Conservation (phyloP, 2,113 vertebrate species). For the Nothobranchius kuhntae region DNA sequence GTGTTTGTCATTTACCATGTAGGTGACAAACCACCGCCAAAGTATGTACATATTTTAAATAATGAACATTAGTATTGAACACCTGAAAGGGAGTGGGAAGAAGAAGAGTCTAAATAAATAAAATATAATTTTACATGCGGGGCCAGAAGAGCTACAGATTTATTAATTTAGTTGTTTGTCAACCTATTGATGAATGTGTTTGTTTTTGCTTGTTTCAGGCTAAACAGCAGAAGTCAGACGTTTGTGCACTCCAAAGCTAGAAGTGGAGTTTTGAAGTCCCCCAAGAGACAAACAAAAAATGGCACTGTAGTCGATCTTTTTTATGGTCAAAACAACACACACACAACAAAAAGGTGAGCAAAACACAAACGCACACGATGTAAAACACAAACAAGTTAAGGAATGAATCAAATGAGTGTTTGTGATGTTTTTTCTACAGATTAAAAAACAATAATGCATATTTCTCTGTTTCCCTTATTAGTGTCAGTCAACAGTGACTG, state of each 20-base stretch:
- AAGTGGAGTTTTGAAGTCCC: neutral
- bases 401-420: too few relatives aligned
- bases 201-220: constrained; percentile 33
- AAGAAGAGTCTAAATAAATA: too few relatives aligned
- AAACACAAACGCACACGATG: neutral
- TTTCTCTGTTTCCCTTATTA: neutral
- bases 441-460: too few relatives aligned
- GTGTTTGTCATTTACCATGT: too few relatives aligned
- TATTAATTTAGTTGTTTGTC: neutral
- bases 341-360: constrained; percentile 29
- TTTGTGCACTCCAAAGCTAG: neutral
- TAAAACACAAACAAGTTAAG: neutral
- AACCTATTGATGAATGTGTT: neutral
- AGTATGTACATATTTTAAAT: too few relatives aligned
- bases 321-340: constrained; percentile 1
- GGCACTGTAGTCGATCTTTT: neutral
- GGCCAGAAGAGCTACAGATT: too few relatives aligned
- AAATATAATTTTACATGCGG: too few relatives aligned
- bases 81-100: too few relatives aligned
- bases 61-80: too few relatives aligned
- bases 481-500: neutral
- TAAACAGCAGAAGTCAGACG: constrained; percentile 1
- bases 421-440: too few relatives aligned
- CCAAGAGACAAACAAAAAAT: neutral
- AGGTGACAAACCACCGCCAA: too few relatives aligned